Base-by-base conservation (phyloP, 2,888 invertebrate species). In the Drosophila neoperkinsi region DNA sequence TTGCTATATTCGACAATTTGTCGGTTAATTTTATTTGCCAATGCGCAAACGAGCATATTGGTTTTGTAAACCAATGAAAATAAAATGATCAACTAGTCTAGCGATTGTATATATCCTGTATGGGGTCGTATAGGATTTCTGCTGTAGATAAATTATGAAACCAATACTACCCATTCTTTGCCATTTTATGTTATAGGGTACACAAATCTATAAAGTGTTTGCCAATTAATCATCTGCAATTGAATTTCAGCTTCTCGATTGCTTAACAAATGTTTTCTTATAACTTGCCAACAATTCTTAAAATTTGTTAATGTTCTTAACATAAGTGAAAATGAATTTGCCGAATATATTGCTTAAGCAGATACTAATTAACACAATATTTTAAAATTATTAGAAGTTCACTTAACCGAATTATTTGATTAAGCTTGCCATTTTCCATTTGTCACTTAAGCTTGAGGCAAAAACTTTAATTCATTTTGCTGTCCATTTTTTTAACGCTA, bases 401-500 rank as follows among this genome's bases (percentile, higher is more conserved):
- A 38, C 36, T 55, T 18, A 18, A 28, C 2, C 2, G 68, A 80
- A 82, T 75, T 80, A 78, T 61, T 63, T 52, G 53, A 69, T 67
- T 51, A 46, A 10, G 61, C 51, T 79, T 73, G 61, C 49, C 81
- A 51, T 62, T 78, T 63, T 25, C 18, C 41, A 53, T 62, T 74
- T 73, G 18, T 31, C 61, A 52, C 30, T 55, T 51, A 30, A 75
- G 65, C 55, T 75, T 79, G 46, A 28, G 21, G 30, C 50, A 53
- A 30, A 55, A 77, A 77, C 69, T 75, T 73, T 53, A 62, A 73
- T 62, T 61, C 68, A 33, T 41, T 64, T 63, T 46, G 16, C 59
- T 51, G 52, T 25, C 60, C 30, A 63, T 74, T 82, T 78, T 76
- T 69, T 62, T 66, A 51, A 41, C 65, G 53, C 59, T 18, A 18